A percentile compares a stretch with the other conserved stretches of the same genome.
These are phyloP conservation scores for Euzetes globulus DNA, from an alignment of 2,888 invertebrate genomes.

Conservation along the genomic window DNA sequence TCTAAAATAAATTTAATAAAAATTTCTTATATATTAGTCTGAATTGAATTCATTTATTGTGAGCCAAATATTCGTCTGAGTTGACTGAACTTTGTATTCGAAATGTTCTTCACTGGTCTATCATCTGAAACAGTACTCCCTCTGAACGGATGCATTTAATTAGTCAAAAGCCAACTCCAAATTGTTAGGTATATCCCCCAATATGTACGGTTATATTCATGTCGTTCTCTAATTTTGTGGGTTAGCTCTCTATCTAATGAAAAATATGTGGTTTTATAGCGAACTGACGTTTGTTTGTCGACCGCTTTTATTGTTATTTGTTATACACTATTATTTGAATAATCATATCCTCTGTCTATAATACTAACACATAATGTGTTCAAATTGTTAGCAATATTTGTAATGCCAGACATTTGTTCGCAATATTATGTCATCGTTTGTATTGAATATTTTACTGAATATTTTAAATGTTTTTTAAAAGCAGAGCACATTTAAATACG, in stretches of 20 bases:
- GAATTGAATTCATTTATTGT: neutral
- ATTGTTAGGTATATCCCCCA: conserved; percentile 5
- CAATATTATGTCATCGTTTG: neutral
- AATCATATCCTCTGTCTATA: neutral
- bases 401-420: neutral
- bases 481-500: too few species aligned
- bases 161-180: neutral
- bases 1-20: neutral
- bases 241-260: neutral
- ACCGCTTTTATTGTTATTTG: neutral
- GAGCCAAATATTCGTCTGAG: neutral
- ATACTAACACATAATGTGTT: neutral
- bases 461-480: neutral
- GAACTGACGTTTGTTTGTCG: neutral
- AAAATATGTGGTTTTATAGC: neutral
- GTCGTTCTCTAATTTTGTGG: neutral
- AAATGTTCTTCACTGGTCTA: neutral
- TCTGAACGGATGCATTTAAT: conserved; percentile 19
- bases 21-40: neutral
- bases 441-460: neutral
- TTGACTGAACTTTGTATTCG: conserved; percentile 1
- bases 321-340: neutral
- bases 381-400: neutral
- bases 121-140: conserved; percentile 20
- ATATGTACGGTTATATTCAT: neutral